phyloP scores from a whole-genome alignment of 2,888 invertebrate species.

The Tillus elongatus region DNA sequence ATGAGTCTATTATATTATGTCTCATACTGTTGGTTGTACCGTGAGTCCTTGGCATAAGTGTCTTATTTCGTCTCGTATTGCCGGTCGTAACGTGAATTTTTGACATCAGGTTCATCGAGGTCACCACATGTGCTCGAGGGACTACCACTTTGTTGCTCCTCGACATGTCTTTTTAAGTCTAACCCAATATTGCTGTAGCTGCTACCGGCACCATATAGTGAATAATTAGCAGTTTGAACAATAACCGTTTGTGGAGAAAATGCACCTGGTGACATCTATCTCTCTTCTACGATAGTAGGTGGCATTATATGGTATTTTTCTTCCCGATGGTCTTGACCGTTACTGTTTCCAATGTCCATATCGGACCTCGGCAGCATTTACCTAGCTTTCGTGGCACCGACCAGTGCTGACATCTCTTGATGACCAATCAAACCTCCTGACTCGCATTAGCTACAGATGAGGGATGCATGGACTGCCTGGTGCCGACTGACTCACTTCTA shows the following conservation, averaged over 20 bases:
- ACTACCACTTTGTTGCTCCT: slow-evolving; percentile 35
- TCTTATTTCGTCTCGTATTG: too few species aligned
- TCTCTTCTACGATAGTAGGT: slow-evolving; percentile 45
- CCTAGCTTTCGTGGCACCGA: slow-evolving; percentile 42
- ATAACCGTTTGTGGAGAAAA: slow-evolving; percentile 54
- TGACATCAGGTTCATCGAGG: slow-evolving; percentile 39
- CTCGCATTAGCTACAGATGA: slow-evolving; percentile 43
- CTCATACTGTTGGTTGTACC: too few species aligned
- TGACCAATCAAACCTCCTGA: slow-evolving; percentile 41
- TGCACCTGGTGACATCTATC: slow-evolving; percentile 48
- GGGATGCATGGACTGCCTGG: slow-evolving; percentile 51
- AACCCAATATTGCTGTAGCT: slow-evolving; percentile 33
- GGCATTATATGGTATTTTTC: slow-evolving; percentile 46
- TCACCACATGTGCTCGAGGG: slow-evolving; percentile 33
- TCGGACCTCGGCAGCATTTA: slow-evolving; percentile 51
- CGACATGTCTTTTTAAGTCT: slow-evolving; percentile 38
- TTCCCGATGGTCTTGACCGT: slow-evolving; percentile 39
- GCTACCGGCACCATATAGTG: slow-evolving; percentile 43
- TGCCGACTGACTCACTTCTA: slow-evolving; percentile 40
- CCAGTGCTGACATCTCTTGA: slow-evolving; percentile 44
- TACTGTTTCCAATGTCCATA: slow-evolving; percentile 45
- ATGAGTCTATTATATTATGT: too few species aligned
- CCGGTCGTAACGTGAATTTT: slow-evolving; percentile 35
- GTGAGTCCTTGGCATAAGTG: too few species aligned
- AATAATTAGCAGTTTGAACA: slow-evolving; percentile 49